Evolutionary conservation across 2,888 invertebrate species (phyloP).

Genomic region (Pterostichus madidus): DNA sequence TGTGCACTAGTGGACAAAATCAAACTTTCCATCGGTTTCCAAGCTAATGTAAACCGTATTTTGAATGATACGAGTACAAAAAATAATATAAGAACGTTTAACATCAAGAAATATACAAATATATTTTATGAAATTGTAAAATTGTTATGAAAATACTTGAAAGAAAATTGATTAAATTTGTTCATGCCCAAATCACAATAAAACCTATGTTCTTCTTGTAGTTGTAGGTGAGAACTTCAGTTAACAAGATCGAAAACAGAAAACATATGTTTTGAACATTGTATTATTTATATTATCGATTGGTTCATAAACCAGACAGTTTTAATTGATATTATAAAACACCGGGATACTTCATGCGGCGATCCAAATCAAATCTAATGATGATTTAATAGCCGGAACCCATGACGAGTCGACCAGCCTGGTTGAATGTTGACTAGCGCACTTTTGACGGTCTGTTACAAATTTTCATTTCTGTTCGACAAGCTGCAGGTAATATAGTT

Average conservation of each 20-base stretch:
- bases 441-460: slow-evolving; percentile 5
- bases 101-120: no score
- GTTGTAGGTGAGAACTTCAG: slow-evolving; percentile 18
- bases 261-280: slow-evolving; percentile 34
- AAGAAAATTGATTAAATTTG: no score
- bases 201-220: not conserved
- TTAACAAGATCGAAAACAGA: slow-evolving; percentile 26
- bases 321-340: slow-evolving; percentile 48
- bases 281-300: slow-evolving; percentile 41
- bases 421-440: not conserved
- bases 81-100: no score
- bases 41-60: no score
- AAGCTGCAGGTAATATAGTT: slow-evolving; percentile 29
- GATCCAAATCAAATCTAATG: slow-evolving; percentile 47
- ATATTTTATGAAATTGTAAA: no score
- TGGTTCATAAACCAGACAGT: slow-evolving; percentile 9
- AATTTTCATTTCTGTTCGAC: slow-evolving; percentile 41
- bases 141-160: no score
- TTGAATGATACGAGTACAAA: no score
- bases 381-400: slow-evolving; percentile 48
- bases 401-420: slow-evolving; percentile 22
- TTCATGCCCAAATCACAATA: no score
- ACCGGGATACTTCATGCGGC: slow-evolving; percentile 33
- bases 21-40: no score
- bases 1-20: no score